Evolutionary conservation across 2,113 vertebrate genomes (phyloP).

Genomic region (Furnarius figulus): DNA sequence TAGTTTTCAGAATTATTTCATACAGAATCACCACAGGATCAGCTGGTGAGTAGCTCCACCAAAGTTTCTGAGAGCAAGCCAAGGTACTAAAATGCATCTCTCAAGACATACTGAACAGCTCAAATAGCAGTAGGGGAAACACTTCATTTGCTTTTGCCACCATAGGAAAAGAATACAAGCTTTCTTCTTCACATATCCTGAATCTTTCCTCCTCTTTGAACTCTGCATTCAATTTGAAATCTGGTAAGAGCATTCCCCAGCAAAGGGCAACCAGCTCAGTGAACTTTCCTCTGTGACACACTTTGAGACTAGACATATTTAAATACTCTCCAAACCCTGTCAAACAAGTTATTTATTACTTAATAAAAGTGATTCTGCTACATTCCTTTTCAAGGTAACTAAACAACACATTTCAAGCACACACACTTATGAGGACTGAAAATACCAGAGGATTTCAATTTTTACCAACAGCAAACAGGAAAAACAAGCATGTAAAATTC

Average conservation of each 20-base stretch:
- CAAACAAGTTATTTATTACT: not conserved
- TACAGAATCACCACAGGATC: not conserved
- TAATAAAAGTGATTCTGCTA: not conserved
- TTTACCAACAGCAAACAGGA: not conserved
- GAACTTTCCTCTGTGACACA: not conserved
- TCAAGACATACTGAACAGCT: not conserved
- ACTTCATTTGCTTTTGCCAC: not conserved
- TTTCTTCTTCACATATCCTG: not conserved
- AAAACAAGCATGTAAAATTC: not conserved
- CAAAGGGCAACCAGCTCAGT: not conserved
- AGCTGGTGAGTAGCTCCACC: not conserved
- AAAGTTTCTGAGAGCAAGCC: not conserved
- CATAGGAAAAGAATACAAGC: not conserved
- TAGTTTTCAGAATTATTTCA: not conserved
- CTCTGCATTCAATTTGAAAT: not conserved
- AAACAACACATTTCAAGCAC: not conserved
- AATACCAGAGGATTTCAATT: not conserved
- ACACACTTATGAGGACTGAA: accelerated
- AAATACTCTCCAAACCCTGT: not conserved
- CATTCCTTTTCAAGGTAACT: not conserved
- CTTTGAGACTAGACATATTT: not conserved
- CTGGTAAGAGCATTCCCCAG: not conserved
- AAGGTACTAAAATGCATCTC: not conserved
- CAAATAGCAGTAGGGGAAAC: accelerated
- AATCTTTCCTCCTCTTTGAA: not conserved